These are phyloP conservation scores for Rissa tridactyla DNA, from an alignment of 2,113 vertebrate genomes.

Conservation along the genomic window DNA sequence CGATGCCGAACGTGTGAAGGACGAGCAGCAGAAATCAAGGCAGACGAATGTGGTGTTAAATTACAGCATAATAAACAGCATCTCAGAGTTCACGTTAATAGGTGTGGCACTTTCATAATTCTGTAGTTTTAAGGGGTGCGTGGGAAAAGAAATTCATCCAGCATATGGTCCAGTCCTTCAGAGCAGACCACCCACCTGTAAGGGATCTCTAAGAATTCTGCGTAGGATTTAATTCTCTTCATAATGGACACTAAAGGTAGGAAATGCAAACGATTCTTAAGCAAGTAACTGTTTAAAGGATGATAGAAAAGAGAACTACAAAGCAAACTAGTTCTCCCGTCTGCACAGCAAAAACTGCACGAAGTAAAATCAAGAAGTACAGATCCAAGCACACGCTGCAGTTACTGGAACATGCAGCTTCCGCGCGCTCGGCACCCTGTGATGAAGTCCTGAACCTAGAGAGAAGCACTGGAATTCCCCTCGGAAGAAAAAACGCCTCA, in stretches of 20 bases:
- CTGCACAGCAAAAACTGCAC: background rate
- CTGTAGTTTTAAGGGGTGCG: background rate
- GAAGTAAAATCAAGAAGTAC: background rate
- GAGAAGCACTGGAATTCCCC: constrained; percentile 41
- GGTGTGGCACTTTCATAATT: background rate
- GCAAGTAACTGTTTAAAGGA: background rate
- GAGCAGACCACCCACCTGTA: background rate
- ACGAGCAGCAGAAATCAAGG: constrained; percentile 10
- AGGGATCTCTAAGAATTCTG: background rate
- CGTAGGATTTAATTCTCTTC: background rate
- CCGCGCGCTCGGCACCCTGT: fast-evolving
- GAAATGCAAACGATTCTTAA: background rate
- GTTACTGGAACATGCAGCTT: background rate
- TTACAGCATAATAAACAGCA: background rate
- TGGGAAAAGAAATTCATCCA: background rate
- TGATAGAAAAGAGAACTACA: background rate
- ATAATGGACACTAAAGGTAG: background rate
- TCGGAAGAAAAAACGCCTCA: constrained; percentile 2
- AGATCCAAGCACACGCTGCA: background rate
- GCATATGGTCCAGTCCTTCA: background rate
- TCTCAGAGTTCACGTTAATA: background rate
- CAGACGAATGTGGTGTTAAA: background rate
- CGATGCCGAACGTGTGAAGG: constrained; percentile 19
- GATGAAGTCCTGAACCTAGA: constrained; percentile 38
- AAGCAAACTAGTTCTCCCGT: background rate